phyloP scores from a whole-genome alignment of 37 sponge, comb jelly and placozoan genomes.

The Crambe crambe region DNA sequence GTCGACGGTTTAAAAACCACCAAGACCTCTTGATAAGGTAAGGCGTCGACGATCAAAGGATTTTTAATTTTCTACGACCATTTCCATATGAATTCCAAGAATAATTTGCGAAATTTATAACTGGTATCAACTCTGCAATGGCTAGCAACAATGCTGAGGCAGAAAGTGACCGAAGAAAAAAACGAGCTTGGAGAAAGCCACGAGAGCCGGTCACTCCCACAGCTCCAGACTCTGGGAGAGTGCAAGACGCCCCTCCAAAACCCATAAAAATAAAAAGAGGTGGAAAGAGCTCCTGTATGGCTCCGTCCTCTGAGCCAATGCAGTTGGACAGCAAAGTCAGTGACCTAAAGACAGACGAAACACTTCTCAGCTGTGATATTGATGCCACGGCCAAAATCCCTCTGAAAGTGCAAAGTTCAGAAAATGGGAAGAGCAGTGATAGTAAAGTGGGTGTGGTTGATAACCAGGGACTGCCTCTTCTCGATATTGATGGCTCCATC shows the following conservation, averaged over 20 bases:
- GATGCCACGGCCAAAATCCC: too few relatives aligned
- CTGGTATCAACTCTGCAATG: too few relatives aligned
- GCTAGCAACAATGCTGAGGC: neutral
- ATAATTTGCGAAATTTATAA: too few relatives aligned
- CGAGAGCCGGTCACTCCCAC: conserved; percentile 26
- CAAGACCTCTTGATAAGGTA: neutral
- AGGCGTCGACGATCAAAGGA: neutral
- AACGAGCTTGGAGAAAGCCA: conserved; percentile 56
- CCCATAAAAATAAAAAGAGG: neutral
- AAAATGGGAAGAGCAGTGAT: neutral
- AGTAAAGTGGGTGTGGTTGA: neutral
- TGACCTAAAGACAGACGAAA: neutral
- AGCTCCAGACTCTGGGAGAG: neutral
- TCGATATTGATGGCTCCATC: conserved; percentile 83
- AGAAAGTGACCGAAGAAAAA: conserved; percentile 16
- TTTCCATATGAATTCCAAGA: too few relatives aligned
- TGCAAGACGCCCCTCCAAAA: neutral
- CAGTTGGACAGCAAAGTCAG: neutral
- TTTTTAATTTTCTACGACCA: too few relatives aligned
- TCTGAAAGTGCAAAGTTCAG: neutral
- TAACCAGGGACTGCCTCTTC: neutral
- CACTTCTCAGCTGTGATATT: neutral
- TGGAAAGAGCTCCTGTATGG: neutral
- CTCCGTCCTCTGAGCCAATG: neutral
- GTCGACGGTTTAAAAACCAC: neutral